These are phyloP conservation scores for Apomyelois bistriatella DNA, from an alignment of 2,888 invertebrate species.

Conservation along the genomic window DNA sequence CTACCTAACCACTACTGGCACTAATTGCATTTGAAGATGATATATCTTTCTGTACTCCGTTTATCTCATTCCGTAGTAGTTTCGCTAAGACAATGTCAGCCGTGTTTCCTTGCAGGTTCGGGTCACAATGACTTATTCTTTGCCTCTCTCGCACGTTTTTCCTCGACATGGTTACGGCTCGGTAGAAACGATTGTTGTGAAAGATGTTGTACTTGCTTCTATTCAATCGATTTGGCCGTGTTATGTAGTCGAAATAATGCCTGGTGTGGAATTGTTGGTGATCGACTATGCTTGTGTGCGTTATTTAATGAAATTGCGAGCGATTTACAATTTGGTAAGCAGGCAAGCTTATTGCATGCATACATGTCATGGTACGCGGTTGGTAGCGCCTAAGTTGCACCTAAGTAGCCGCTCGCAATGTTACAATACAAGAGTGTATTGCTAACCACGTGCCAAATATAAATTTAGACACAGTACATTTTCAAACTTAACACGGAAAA, in stretches of 20 bases:
- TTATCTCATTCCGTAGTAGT: not conserved
- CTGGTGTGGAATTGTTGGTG: not conserved
- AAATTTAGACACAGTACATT: too few relatives aligned
- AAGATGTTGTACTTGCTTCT: constrained; percentile 28
- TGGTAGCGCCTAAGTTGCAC: too few relatives aligned
- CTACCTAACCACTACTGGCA: too few relatives aligned
- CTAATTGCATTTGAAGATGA: too few relatives aligned
- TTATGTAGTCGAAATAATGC: constrained; percentile 3
- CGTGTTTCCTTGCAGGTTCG: constrained; percentile 22
- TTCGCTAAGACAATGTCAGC: constrained; percentile 46
- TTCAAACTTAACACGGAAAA: too few relatives aligned
- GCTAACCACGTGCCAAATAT: too few relatives aligned
- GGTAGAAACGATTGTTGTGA: constrained; percentile 61
- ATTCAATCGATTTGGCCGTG: constrained; percentile 12
- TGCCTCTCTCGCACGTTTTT: constrained; percentile 73
- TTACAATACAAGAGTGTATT: too few relatives aligned
- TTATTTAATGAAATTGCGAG: not conserved
- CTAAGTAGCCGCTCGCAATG: too few relatives aligned
- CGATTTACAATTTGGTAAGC: not conserved
- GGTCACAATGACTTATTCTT: constrained; percentile 68
- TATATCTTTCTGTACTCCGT: not conserved
- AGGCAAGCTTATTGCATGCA: too few relatives aligned
- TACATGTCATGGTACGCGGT: too few relatives aligned
- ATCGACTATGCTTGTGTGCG: not conserved
- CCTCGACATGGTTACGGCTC: constrained; percentile 68